A percentile compares a stretch with the other conserved stretches of the same genome.
Evolutionary conservation across 2,888 invertebrate genomes (phyloP).

Genomic region (Cephus rjabovi): DNA sequence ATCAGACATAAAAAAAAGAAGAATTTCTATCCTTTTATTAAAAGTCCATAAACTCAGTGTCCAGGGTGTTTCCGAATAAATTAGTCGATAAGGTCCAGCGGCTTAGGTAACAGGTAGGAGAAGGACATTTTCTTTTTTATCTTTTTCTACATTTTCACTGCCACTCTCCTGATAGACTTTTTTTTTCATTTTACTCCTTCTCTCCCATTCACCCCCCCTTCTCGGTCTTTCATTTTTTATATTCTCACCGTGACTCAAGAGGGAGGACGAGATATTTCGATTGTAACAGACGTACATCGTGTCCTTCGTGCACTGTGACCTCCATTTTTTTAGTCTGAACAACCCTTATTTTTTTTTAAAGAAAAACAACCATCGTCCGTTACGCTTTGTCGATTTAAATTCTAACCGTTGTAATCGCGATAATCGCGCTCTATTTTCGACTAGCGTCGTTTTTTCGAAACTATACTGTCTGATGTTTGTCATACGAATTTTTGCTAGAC

Average conservation of each 20-base stretch:
- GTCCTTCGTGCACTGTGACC: neutral
- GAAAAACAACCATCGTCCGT: neutral
- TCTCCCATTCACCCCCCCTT: neutral
- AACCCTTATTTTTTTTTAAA: neutral
- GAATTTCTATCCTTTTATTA: slow-evolving; percentile 8
- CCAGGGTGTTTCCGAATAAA: neutral
- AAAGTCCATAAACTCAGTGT: neutral
- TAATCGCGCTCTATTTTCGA: neutral
- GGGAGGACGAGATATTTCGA: neutral
- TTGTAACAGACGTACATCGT: neutral
- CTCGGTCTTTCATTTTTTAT: slow-evolving; percentile 7
- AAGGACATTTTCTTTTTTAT: neutral
- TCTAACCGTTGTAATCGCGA: neutral
- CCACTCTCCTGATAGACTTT: neutral
- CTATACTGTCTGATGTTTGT: neutral
- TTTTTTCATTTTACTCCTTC: neutral
- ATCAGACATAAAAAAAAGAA: neutral
- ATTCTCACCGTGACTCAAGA: slow-evolving; percentile 4
- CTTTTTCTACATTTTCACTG: neutral
- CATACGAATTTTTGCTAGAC: neutral
- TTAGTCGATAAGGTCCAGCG: neutral
- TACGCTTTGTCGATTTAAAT: neutral
- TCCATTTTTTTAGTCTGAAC: neutral
- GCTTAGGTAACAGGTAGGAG: neutral
- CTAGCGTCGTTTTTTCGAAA: neutral